These are phyloP conservation scores for Toxotes jaculatrix DNA, from an alignment of 2,113 vertebrate genomes.

Conservation along the genomic window DNA sequence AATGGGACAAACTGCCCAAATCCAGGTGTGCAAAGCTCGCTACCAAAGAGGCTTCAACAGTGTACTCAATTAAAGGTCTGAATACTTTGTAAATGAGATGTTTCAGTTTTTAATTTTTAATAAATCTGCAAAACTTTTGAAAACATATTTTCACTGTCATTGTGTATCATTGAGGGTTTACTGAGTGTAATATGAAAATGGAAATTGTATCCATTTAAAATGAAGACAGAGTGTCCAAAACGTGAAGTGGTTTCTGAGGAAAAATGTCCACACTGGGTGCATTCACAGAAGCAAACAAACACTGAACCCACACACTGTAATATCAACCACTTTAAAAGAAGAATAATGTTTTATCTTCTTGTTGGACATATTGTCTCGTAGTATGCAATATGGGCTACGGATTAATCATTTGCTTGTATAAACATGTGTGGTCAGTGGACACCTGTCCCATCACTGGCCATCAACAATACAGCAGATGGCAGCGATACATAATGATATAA, in stretches of 20 bases:
- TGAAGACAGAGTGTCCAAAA: not conserved
- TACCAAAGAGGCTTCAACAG: too few species aligned
- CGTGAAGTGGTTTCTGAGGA: not conserved
- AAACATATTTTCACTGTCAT: too few species aligned
- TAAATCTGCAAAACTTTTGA: too few species aligned
- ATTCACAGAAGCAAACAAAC: conserved; percentile 29
- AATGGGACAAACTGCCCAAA: too few species aligned
- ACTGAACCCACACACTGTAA: conserved; percentile 24
- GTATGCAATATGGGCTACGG: conserved; percentile 40
- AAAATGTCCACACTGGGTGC: not conserved
- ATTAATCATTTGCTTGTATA: conserved; percentile 46
- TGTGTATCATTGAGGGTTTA: too few species aligned
- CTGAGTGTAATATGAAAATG: too few species aligned
- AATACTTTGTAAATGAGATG: too few species aligned
- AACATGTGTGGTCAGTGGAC: conserved; percentile 60
- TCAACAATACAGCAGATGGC: conserved; percentile 75
- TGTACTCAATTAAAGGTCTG: too few species aligned
- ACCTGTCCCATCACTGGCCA: conserved; percentile 61
- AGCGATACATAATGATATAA: conserved; percentile 58
- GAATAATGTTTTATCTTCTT: conserved; percentile 16
- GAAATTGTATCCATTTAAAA: too few species aligned
- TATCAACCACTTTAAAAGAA: conserved; percentile 35
- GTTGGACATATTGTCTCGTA: conserved; percentile 33
- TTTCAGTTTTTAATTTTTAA: too few species aligned
- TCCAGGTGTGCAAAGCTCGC: too few species aligned